A percentile compares a stretch with the other conserved stretches of the same genome.
Evolutionary conservation across 1,140 invertebrate genomes (phyloP).

Genomic region (Lanistes nyassanus): DNA sequence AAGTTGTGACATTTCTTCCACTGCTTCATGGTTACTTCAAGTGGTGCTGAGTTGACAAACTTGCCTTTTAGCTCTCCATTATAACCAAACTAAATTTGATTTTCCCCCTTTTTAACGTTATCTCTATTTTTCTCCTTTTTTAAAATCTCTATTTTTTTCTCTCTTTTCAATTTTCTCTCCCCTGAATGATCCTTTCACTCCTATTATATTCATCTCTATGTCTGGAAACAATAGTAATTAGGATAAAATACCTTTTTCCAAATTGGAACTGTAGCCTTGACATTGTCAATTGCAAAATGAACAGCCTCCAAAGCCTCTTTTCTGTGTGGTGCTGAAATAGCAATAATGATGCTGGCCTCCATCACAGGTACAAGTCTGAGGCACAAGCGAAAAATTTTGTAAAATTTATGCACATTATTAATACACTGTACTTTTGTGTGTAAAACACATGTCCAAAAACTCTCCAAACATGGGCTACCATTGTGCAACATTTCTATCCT

Average conservation of each 20-base stretch:
- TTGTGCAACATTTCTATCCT: too few species aligned
- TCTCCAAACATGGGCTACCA: too few species aligned
- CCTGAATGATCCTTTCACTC: neutral
- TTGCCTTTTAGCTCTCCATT: neutral
- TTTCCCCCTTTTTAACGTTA: neutral
- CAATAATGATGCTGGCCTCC: slow-evolving; percentile 91
- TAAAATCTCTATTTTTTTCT: neutral
- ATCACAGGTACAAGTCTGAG: slow-evolving; percentile 84
- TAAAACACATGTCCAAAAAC: too few species aligned
- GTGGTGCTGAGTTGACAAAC: neutral
- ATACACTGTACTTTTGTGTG: too few species aligned
- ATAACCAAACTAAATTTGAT: neutral
- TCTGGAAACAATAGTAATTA: neutral
- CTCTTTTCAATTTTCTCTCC: neutral
- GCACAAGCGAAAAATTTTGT: slow-evolving; percentile 11
- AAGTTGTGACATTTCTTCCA: too few species aligned
- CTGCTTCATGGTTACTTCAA: too few species aligned
- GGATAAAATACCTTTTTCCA: slow-evolving; percentile 85
- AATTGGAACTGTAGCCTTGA: slow-evolving; percentile 91
- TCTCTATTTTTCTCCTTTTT: slow-evolving; percentile 17
- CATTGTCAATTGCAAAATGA: slow-evolving; percentile 82
- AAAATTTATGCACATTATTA: too few species aligned
- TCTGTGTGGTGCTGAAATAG: slow-evolving; percentile 87
- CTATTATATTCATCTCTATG: too few species aligned
- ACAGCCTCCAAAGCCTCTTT: slow-evolving; percentile 84